Base-by-base conservation (phyloP, 2,797 vertebrate species). In the Emys orbicularis region DNA sequence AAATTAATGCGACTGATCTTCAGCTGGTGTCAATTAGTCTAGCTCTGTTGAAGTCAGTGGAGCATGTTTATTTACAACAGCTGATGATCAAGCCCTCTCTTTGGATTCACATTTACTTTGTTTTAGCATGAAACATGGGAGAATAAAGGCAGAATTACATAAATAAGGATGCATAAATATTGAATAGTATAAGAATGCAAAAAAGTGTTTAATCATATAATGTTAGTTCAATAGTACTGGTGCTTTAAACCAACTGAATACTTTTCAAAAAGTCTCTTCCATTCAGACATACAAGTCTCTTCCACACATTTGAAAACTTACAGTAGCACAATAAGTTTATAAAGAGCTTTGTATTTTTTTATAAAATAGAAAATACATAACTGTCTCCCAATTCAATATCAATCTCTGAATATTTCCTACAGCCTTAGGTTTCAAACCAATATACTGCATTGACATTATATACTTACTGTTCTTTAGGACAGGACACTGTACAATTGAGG, bases 341-440 rank as follows among this genome's bases (percentile, higher is more conserved):
- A 98, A 98, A 98, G 92, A 96, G 19, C 87, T 94, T 90, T 96
- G 86, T 96, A 96, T 86, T 81, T 95, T 54, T 92, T 94, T 98
- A 93, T 96, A 76, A 97, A 97, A 96, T 98, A 98, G 49, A 98
- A 98, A 98, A 98, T 95, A 97, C 94, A 96, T 93, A 95, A 94
- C 72, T 92, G 76, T 94, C 95, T 98, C 95, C 91, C 89, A 96
- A 91, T 83, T 96, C 91, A 95, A 96, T 93, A 97, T 86, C 59
- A 97, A 94, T 97, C 88, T 96, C 95, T 96, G 95, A 96, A 97
- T 96, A 97, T 90, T 94, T 96, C 97, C 95, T 88, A 97, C 91
- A 94, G 92, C 97, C 97, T 98, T 98, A 98, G 97, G 98, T 97
- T 98, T 97, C 95, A 97, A 97, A 98, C 93, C 97, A 96, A 95